Percentiles rank a stretch among this genome's conserved stretches.
phyloP scores from a whole-genome alignment of 2,797 vertebrate species.

The Tangara arthus region DNA sequence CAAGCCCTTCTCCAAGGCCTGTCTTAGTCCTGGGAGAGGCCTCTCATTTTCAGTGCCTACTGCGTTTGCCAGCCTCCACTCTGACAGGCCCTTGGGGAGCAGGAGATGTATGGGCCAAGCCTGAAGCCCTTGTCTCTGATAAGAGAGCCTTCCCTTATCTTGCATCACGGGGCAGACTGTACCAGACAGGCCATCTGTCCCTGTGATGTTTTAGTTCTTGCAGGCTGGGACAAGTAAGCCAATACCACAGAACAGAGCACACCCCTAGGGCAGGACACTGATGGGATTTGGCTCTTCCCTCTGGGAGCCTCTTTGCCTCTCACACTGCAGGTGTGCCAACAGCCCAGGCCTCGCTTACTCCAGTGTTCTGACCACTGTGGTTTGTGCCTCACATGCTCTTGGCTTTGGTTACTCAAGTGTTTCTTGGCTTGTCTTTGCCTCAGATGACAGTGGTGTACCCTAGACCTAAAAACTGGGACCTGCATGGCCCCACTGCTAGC shows the following conservation, averaged over 20 bases:
- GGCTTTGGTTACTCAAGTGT: background rate
- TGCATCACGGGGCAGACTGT: accelerated
- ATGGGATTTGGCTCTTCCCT: background rate
- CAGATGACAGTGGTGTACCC: no score
- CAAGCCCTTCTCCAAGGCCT: background rate
- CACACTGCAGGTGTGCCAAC: background rate
- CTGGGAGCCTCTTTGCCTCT: background rate
- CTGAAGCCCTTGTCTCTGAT: background rate
- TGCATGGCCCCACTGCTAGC: background rate
- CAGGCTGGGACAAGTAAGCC: background rate
- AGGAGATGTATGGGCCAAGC: background rate
- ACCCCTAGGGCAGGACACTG: background rate
- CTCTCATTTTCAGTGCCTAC: background rate
- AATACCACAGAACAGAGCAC: background rate
- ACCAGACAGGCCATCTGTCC: background rate
- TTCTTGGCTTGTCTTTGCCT: background rate
- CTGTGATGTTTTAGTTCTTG: background rate
- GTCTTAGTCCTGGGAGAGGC: background rate
- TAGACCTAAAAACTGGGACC: background rate
- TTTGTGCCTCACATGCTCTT: background rate
- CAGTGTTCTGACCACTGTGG: background rate
- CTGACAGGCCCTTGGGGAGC: background rate
- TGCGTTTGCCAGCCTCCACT: background rate
- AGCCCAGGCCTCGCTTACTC: accelerated
- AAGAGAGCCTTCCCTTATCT: background rate